A percentile compares a stretch with the other conserved stretches of the same genome.
phyloP scores from a whole-genome alignment of 2,113 vertebrate species.

The Sander vitreus region DNA sequence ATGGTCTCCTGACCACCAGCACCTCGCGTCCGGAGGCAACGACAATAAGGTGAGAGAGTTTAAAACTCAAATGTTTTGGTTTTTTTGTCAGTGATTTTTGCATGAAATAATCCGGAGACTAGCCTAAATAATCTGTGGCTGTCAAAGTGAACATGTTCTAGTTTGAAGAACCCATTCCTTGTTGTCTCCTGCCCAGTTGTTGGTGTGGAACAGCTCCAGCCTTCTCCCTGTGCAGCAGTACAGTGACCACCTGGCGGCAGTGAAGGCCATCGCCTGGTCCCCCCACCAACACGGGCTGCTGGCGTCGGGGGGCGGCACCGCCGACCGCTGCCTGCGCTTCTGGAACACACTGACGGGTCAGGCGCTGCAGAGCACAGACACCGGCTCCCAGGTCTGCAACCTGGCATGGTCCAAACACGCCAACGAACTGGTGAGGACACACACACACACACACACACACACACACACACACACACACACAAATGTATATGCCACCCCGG shows the following conservation, averaged over 20 bases:
- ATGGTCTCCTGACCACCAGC: slow-evolving; percentile 89
- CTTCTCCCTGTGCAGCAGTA: slow-evolving; percentile 87
- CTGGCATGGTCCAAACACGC: slow-evolving; percentile 89
- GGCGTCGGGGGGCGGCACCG: slow-evolving; percentile 86
- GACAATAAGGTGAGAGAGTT: slow-evolving; percentile 84
- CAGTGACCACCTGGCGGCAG: slow-evolving; percentile 86
- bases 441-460: background rate
- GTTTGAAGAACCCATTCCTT: too few relatives aligned
- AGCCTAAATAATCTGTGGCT: background rate
- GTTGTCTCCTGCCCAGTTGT: slow-evolving; percentile 65
- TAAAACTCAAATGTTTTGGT: background rate
- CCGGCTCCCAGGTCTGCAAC: slow-evolving; percentile 88
- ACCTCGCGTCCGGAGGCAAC: slow-evolving; percentile 87
- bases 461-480: background rate
- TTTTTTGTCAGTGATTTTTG: background rate
- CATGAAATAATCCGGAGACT: too few relatives aligned
- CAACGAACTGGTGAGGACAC: slow-evolving; percentile 85
- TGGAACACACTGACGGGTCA: slow-evolving; percentile 89
- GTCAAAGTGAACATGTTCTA: background rate
- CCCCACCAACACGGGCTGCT: slow-evolving; percentile 87
- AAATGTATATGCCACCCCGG: too few relatives aligned
- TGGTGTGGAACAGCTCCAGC: slow-evolving; percentile 89
- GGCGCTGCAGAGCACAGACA: slow-evolving; percentile 87
- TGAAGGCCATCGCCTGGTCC: slow-evolving; percentile 88
- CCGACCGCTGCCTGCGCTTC: slow-evolving; percentile 87